Evolutionary conservation across 2,888 invertebrate species (phyloP).

Genomic region (Thysanoteuthis rhombus): DNA sequence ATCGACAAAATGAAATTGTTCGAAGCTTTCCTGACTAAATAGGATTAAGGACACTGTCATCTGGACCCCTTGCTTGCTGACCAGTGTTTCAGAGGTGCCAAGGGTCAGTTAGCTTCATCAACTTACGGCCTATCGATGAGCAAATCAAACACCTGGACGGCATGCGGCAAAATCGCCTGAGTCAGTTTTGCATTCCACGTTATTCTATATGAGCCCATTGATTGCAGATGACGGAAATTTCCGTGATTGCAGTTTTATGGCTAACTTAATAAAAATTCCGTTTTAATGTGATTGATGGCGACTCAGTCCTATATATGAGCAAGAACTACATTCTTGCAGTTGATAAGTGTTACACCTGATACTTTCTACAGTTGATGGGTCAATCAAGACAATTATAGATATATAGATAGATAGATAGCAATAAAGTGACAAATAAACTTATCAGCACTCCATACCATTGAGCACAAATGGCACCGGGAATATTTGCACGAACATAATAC

Average conservation of each 20-base stretch:
- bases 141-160: not conserved
- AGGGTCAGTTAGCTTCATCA: not conserved
- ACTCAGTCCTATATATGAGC: too few species aligned
- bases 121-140: not conserved
- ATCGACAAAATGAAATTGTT: not conserved
- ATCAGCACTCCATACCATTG: too few species aligned
- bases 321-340: too few species aligned
- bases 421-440: not conserved
- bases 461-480: too few species aligned
- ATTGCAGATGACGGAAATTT: too few species aligned
- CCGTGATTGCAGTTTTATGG: too few species aligned
- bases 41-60: not conserved
- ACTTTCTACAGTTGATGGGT: too few species aligned
- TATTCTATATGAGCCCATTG: not conserved
- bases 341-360: too few species aligned
- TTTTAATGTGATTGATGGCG: too few species aligned
- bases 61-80: not conserved
- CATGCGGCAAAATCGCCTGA: not conserved
- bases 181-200: not conserved
- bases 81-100: not conserved
- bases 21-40: not conserved
- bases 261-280: too few species aligned
- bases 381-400: not conserved
- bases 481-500: too few species aligned
- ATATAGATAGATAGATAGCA: too few species aligned